Base-by-base conservation (phyloP, 2,797 vertebrate species). In the Pangasius sanitwongsei region DNA sequence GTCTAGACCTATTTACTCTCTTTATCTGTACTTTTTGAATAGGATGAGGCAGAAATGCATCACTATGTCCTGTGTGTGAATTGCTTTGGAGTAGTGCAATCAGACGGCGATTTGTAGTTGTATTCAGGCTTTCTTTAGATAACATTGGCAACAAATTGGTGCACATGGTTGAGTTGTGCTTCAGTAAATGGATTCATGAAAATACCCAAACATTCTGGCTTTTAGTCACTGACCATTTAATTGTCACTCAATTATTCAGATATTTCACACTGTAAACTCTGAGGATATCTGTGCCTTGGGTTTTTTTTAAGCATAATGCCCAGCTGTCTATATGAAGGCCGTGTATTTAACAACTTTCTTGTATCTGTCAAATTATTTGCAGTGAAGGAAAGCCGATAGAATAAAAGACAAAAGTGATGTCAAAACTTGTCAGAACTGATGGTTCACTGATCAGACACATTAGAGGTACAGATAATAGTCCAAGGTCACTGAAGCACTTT, bases 11-110 rank as follows among this genome's bases (percentile, higher is more conserved):
- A n/a, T 83, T 83, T 28, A 63, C 80, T 85, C 92, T 94, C 91
- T 89, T 84, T 94, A 92, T 37, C 89, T 88, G 90, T 90, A 82
- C 89, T 70, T 91, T 86, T 83, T 50, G 13, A 88, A 13, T 25
- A 84, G 83, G 89, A 87, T 90, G 89, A 77, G 50, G 44, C 84
- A 86, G 69, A 90, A 80, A 78, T 90, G 90, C 83, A 61, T 88
- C 87, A 92, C 93, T 93, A 91, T 93, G 89, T 89, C 89, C 84
- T 88, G 34, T 12, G 67, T 78, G 82, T 88, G 92, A 94, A 94
- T 92, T 92, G 87, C 90, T 87, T 87, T 89, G 57, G 74, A 85
- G 74, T 48, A 41, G 57, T 61, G 75, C 50, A 80, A 57, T 84
- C 74, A 77, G 75, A 41, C 61, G 55, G 37, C 83, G 74, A 86